phyloP scores from a whole-genome alignment of 2,888 invertebrate genomes.

The Caenorhabditis uteleia region DNA sequence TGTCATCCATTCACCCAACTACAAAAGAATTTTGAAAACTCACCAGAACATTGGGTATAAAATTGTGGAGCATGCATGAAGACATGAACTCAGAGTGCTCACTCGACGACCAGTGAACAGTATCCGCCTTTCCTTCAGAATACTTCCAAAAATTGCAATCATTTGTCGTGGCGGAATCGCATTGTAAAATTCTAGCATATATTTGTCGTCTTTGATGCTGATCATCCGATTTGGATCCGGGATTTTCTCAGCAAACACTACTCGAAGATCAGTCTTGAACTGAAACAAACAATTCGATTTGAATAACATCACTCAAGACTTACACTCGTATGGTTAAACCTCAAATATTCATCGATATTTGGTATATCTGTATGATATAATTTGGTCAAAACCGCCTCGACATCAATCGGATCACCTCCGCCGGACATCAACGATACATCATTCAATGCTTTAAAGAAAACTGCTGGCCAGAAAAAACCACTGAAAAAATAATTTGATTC shows the following conservation, averaged over 20 bases:
- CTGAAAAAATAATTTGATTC: constrained; percentile 78
- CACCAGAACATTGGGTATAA: constrained; percentile 96
- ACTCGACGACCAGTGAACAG: constrained; percentile 89
- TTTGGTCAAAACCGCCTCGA: constrained; percentile 59
- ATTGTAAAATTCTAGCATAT: constrained; percentile 94
- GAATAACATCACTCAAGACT: no score
- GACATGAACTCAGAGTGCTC: constrained; percentile 83
- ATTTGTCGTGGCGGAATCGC: constrained; percentile 93
- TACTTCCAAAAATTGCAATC: constrained; percentile 83
- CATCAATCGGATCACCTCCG: constrained; percentile 46
- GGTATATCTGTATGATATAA: constrained; percentile 67
- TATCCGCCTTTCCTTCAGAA: constrained; percentile 90
- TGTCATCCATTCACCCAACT: neutral
- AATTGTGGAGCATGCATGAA: constrained; percentile 88
- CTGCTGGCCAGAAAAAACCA: constrained; percentile 93
- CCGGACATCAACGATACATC: constrained; percentile 81
- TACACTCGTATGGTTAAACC: neutral
- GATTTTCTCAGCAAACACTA: neutral
- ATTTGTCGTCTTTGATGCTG: constrained; percentile 93
- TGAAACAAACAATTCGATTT: neutral
- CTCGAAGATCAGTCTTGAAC: neutral
- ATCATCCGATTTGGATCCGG: constrained; percentile 85
- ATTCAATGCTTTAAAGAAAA: constrained; percentile 87
- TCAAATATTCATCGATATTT: constrained; percentile 46
- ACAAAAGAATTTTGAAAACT: constrained; percentile 39